Evolutionary conservation across 2,888 invertebrate genomes (phyloP).

Genomic region (Acrobasis suavella): DNA sequence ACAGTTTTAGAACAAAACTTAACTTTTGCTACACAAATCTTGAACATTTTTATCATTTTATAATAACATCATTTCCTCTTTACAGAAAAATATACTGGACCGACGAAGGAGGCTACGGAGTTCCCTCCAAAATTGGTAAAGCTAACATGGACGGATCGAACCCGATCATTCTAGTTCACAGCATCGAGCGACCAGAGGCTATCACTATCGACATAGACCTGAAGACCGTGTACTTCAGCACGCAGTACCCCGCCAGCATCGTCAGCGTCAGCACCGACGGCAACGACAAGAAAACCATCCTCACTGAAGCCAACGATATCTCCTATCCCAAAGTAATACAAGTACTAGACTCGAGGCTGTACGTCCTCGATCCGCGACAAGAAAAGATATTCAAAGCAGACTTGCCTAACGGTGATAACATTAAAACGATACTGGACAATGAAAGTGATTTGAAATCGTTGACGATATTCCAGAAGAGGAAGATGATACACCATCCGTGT

Average conservation of each 20-base stretch:
- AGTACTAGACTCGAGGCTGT: conserved; percentile 90
- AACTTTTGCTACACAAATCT: background rate
- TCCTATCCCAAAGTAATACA: conserved; percentile 91
- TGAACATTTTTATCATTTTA: too few relatives aligned
- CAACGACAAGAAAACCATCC: conserved; percentile 84
- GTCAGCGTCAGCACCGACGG: conserved; percentile 89
- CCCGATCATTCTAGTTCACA: conserved; percentile 87
- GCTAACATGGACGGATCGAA: conserved; percentile 97
- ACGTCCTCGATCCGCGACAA: conserved; percentile 93
- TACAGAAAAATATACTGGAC: conserved; percentile 95
- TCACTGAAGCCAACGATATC: conserved; percentile 87
- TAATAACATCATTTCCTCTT: conserved; percentile 32
- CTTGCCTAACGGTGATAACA: conserved; percentile 89
- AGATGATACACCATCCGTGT: conserved; percentile 92
- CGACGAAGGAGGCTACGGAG: conserved; percentile 95
- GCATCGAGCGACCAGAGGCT: conserved; percentile 89
- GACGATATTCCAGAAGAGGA: conserved; percentile 93
- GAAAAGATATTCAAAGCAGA: conserved; percentile 95
- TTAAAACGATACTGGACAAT: conserved; percentile 89
- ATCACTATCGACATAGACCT: conserved; percentile 92
- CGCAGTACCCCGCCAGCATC: conserved; percentile 87
- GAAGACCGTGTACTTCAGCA: conserved; percentile 94
- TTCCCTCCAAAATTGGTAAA: conserved; percentile 93
- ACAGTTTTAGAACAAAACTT: too few relatives aligned
- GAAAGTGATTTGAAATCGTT: conserved; percentile 94